Evolutionary conservation across 2,888 invertebrate genomes (phyloP).

Genomic region (Tanytarsus gracilentus): DNA sequence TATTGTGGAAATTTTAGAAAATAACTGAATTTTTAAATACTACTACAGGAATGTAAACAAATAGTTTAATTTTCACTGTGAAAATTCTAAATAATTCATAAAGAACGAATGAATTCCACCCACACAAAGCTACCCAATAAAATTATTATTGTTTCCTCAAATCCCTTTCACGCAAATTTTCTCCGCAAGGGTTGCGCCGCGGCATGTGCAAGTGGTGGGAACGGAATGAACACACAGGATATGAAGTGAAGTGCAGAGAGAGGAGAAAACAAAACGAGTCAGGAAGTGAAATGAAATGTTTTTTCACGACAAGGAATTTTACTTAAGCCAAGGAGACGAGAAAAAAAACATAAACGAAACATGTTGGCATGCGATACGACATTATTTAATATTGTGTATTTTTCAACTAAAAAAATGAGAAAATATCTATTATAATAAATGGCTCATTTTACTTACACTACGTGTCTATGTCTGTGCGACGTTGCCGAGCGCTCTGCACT

Average conservation of each 20-base stretch:
- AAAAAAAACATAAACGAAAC: constrained; percentile 21
- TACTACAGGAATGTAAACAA: too few species aligned
- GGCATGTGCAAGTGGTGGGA: background rate
- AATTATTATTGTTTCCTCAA: too few species aligned
- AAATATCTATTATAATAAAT: constrained; percentile 19
- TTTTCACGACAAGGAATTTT: constrained; percentile 18
- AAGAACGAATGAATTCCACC: too few species aligned
- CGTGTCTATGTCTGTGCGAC: background rate
- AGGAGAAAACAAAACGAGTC: background rate
- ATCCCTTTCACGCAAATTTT: too few species aligned
- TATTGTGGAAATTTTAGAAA: too few species aligned
- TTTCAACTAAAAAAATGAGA: background rate
- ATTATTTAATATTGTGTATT: constrained; percentile 5
- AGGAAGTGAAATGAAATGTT: background rate
- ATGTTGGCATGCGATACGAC: constrained; percentile 18
- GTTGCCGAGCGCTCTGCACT: background rate
- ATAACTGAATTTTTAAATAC: too few species aligned
- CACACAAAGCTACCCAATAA: too few species aligned
- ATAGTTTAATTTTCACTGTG: too few species aligned
- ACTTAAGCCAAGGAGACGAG: constrained; percentile 9
- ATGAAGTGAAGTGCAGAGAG: too few species aligned
- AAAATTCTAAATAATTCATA: too few species aligned
- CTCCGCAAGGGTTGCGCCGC: too few species aligned
- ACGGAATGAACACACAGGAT: background rate
- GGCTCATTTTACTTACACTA: background rate